A percentile compares a stretch with the other conserved stretches of the same genome.
Conservation (phyloP, 2,888 invertebrate genomes). For the Thysanoteuthis rhombus region DNA sequence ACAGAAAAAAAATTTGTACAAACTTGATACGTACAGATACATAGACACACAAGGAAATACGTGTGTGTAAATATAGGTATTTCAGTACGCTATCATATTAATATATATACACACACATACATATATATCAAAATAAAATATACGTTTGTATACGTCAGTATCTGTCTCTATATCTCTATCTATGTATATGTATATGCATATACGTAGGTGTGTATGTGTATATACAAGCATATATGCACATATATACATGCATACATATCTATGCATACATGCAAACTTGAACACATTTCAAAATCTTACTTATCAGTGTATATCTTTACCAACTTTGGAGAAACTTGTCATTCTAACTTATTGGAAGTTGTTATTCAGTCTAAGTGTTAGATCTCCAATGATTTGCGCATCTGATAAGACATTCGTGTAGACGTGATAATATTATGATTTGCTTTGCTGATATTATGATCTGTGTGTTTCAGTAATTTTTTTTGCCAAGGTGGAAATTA, state of each 20-base stretch:
- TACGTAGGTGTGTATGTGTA: background rate
- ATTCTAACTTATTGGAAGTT: background rate
- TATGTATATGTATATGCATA: no score
- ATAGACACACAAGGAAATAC: no score
- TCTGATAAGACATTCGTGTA: background rate
- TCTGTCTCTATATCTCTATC: no score
- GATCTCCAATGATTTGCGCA: background rate
- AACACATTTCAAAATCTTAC: background rate
- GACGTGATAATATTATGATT: background rate
- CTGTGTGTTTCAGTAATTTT: background rate
- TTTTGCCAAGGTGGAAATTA: background rate
- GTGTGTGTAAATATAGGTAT: no score
- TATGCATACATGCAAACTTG: background rate
- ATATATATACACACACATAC: no score
- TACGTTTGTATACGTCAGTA: no score
- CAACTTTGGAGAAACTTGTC: background rate
- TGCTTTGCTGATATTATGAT: background rate
- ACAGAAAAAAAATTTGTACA: no score
- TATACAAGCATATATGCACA: background rate
- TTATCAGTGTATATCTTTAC: background rate
- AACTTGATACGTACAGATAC: no score
- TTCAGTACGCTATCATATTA: no score
- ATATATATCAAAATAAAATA: no score
- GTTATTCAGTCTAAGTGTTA: background rate
- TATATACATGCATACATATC: background rate